Base-by-base conservation (phyloP, 2,888 invertebrate species). In the Griposia aprilina region DNA sequence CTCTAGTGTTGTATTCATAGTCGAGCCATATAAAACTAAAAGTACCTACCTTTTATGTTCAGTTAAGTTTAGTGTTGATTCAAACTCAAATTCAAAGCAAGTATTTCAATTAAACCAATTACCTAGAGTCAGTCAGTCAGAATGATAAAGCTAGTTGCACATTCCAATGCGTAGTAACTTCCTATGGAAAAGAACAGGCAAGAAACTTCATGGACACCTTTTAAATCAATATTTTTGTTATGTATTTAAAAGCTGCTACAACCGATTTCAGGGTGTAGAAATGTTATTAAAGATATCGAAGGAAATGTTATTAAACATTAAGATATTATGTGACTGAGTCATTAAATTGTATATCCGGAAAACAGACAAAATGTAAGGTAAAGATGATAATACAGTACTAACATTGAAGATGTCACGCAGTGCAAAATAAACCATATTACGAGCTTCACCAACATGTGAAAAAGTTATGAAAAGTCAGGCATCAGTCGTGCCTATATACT, bases 1-100 rank as follows among this genome's bases (percentile, higher is more conserved):
- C 95, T 96, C 91, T 81, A 55, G 72, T 30, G 89, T 72, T 85
- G 80, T 88, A 96, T 95, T 89, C 87, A 95, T 96, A 96, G 95
- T 91, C 66, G 1, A 30, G 77, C 63, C 68, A 36, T 11, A 4
- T 70, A 2, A 23, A 30, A 63, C 48, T 65, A 66, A 41, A 60
- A 57, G 10, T 45, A 77, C 1, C 4, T 65, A 23, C 6, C 30
- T 20, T 30, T 20, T 15, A 20, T 0, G 0, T n/a, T 20, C 30
- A 3, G 10, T 30, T n/a, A 5, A 23, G 11, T n/a, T n/a, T 11
- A 69, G 11, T 59, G 36, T 23, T 59, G 5, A 30, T 30, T 67
- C 26, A 50, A 50, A 67, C 11, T 48, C 13, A 26, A 8, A 68
- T 30, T 36, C 30, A 55, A 68, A 23, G 23, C 10, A 6, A 23